Conservation (phyloP, 2,888 invertebrate genomes). For the Ormyrus rosae region DNA sequence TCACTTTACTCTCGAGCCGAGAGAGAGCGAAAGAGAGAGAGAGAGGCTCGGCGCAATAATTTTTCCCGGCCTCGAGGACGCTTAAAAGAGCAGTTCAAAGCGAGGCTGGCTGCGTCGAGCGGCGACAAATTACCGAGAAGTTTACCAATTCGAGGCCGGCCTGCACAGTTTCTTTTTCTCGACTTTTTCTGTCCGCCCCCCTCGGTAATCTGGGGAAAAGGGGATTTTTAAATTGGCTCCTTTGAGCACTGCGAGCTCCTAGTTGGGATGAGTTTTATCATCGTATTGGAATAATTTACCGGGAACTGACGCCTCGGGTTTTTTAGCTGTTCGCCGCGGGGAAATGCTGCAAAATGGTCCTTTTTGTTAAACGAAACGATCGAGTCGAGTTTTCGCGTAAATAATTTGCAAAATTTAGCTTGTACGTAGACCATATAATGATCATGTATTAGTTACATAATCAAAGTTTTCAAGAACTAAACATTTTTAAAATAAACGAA, state of each 20-base stretch:
- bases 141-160: constrained; percentile 69
- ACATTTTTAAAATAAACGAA: too few relatives aligned
- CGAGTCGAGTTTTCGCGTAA: too few relatives aligned
- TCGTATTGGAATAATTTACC: constrained; percentile 73
- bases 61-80: constrained; percentile 49
- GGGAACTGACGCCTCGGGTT: too few relatives aligned
- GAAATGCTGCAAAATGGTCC: too few relatives aligned
- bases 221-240: constrained; percentile 75
- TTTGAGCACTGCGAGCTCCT: constrained; percentile 69
- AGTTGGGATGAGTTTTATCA: constrained; percentile 73
- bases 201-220: constrained; percentile 70
- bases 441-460: too few relatives aligned
- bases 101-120: constrained; percentile 59
- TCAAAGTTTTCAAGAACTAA: too few relatives aligned
- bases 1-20: constrained; percentile 25
- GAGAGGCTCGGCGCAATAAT: constrained; percentile 15
- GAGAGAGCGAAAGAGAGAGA: too few relatives aligned
- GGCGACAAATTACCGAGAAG: constrained; percentile 71
- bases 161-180: constrained; percentile 45
- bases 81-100: constrained; percentile 70
- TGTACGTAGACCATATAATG: too few relatives aligned
- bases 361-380: too few relatives aligned
- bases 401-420: too few relatives aligned
- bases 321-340: too few relatives aligned
- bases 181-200: constrained; percentile 55